These are phyloP conservation scores for Dromaius novaehollandiae DNA, from an alignment of 2,113 vertebrate genomes.

Conservation along the genomic window DNA sequence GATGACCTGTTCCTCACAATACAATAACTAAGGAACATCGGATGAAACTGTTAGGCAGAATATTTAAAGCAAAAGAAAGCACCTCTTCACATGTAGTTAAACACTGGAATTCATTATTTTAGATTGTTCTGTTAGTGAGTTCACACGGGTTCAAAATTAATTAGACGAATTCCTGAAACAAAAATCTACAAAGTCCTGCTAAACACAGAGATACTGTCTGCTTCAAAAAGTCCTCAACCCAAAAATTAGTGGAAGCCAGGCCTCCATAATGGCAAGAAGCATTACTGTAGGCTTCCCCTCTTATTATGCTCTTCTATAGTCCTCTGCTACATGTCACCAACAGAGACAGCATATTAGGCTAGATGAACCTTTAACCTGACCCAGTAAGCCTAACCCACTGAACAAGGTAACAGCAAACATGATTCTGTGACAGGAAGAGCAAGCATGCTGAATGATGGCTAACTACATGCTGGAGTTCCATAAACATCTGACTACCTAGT, in stretches of 20 bases:
- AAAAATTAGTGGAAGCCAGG: background rate
- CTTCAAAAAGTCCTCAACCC: background rate
- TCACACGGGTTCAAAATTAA: background rate
- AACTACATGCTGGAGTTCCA: background rate
- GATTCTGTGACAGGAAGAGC: background rate
- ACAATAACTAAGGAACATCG: background rate
- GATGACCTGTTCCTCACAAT: background rate
- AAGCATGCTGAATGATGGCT: rapidly evolving
- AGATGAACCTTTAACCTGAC: background rate
- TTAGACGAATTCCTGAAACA: background rate
- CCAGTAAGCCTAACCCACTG: background rate
- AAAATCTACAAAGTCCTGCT: background rate
- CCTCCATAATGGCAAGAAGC: background rate
- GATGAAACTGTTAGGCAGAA: background rate
- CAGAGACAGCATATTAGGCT: background rate
- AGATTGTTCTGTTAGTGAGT: background rate
- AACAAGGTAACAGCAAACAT: background rate
- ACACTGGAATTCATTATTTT: background rate
- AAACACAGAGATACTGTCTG: background rate
- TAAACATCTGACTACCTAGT: background rate
- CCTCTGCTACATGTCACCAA: background rate
- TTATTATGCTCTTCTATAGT: background rate
- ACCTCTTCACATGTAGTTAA: background rate
- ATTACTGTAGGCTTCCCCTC: background rate
- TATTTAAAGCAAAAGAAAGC: background rate